Conservation (phyloP, 1,140 invertebrate species). For the Formica selysi region DNA sequence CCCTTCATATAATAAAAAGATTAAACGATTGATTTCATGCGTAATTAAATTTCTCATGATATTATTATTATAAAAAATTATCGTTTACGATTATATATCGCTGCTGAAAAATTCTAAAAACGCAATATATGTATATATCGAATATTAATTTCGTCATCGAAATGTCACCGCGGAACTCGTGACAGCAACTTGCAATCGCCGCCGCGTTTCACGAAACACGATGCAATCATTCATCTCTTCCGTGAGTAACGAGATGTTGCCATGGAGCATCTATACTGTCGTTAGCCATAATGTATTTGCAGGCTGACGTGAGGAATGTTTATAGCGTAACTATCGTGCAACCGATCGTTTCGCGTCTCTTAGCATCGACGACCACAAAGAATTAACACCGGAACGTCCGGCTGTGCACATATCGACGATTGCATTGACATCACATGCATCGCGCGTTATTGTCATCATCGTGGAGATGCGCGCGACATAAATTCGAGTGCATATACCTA, state of each 20-base stretch:
- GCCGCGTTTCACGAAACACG: background rate
- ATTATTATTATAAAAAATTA: conserved; percentile 1
- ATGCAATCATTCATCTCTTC: background rate
- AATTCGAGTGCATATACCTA: conserved; percentile 20
- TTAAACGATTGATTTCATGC: background rate
- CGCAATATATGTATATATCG: background rate
- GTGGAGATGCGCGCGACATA: conserved; percentile 48
- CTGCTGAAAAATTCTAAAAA: background rate
- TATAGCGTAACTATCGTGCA: conserved; percentile 36
- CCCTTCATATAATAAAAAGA: background rate
- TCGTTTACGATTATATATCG: no score
- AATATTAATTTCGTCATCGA: background rate
- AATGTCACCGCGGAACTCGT: background rate
- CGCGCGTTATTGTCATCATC: background rate
- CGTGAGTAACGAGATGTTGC: background rate
- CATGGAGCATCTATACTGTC: background rate
- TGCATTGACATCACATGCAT: conserved; percentile 24
- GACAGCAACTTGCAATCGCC: background rate
- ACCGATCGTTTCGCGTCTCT: conserved; percentile 11
- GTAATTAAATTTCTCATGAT: background rate
- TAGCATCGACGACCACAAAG: conserved; percentile 28
- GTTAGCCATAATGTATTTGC: background rate
- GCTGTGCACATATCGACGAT: conserved; percentile 16
- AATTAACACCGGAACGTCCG: conserved; percentile 54
- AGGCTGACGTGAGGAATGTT: background rate